Base-by-base conservation (phyloP, 2,113 vertebrate genomes). In the Varanus salvator region DNA sequence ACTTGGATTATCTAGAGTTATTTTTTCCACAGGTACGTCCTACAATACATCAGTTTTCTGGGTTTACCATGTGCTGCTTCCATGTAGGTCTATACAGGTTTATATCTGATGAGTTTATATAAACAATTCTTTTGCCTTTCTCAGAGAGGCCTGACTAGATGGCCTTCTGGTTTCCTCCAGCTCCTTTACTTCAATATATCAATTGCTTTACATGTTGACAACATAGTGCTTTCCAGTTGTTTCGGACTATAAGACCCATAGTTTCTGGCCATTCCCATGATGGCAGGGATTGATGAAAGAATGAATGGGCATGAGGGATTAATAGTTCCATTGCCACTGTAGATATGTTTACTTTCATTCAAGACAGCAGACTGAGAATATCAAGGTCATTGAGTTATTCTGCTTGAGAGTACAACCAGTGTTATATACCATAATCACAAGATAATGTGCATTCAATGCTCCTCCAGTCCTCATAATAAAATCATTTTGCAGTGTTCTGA, bases 381-480 rank as follows among this genome's bases (percentile, higher is more conserved):
- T 1, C 7, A 87, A 83, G 0, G 21, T 8, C 0, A 6, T 57
- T 82, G 1, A 29, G 31, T 19, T 83, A n/a, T 34, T n/a, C 52
- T 68, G 64, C 5, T 80, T 89, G 86, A 64, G 44, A 0, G 12
- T 80, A 8, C 54, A 1, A 1, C 38, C 4, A 66, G 60, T 77
- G 74, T 84, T 75, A 0, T 0, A 0, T 5, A 50, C 83, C 31
- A 0, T 0, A 27, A 0, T 1, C 57, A 0, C 27, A 0, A 0
- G 15, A 76, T 25, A 31, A 69, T 5, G 3, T 68, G 11, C 34
- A 19, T 84, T 25, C 44, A 69, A 64, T 17, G 0, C 69, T 0
- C 11, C 31, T 66, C 0, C 3, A 25, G 6, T 31, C 34, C 0
- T 72, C 21, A 0, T 15, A 38, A 69, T 48, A n/a, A 91, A 95